Base-by-base conservation (phyloP, 2,113 vertebrate genomes). In the Halcyon senegalensis region DNA sequence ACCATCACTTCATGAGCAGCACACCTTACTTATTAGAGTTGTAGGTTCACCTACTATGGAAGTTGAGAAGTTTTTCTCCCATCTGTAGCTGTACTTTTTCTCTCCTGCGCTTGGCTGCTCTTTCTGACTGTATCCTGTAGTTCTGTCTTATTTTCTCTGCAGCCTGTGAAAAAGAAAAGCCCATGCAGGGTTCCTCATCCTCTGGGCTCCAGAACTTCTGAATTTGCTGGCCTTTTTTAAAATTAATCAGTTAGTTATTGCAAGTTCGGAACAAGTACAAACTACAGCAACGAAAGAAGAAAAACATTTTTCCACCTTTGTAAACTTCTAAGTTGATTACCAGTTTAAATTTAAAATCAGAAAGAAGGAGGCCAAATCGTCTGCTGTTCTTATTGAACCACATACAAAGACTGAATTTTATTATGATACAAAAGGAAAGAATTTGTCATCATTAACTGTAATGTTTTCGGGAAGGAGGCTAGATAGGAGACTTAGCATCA, bases 351-450 rank as follows among this genome's bases (percentile, higher is more conserved):
- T 80, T 75, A 56, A 90, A 91, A 85, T 68, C 94, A 90, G 70
- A 90, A 89, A 76, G 73, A 44, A 87, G 73, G 48, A 92, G 46
- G 41, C 44, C 51, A 89, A 92, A 69, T 83, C 23, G 2, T 76
- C 70, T 56, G 25, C 89, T 91, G 44, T 79, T 94, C 58, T 88
- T 91, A 95, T 80, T 95, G 87, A 92, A 87, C 89, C 51, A 72
- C 74, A 56, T 69, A 50, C 31, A 89, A 90, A 89, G 82, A 80
- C 74, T 67, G 73, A 93, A 95, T 94, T 91, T 94, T 94, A 93
- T 95, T 97, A 97, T 89, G 80, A 91, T 89, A 91, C 79, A 92
- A 41, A 64, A 97, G 83, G 94, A 96, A 97, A 95, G 87, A 87
- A 87, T 94, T 97, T 87, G 78, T 93, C 85, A 90, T 96, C 91